Percentiles rank a stretch among this genome's conserved stretches.
Evolutionary conservation across 2,113 vertebrate species (phyloP).

Genomic region (Lepus americanus): DNA sequence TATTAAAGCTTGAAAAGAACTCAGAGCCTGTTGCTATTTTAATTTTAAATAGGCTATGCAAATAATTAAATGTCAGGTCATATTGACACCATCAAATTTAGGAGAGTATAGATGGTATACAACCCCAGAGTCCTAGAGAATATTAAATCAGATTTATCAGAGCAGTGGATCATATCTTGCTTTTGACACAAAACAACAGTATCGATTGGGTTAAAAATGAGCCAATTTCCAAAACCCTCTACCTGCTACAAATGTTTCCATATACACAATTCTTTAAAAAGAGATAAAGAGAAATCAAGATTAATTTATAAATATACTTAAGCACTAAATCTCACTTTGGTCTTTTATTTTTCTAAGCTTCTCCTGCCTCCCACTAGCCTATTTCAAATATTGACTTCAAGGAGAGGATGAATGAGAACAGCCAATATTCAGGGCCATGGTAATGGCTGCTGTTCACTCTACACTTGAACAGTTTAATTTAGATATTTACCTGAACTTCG

Average conservation of each 20-base stretch:
- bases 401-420: slow-evolving; percentile 68
- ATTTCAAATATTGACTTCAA: slow-evolving; percentile 71
- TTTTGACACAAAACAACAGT: slow-evolving; percentile 73
- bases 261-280: slow-evolving; percentile 77
- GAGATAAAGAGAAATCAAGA: slow-evolving; percentile 58
- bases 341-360: slow-evolving; percentile 54
- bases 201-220: slow-evolving; percentile 76
- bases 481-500: slow-evolving; percentile 41
- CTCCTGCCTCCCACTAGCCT: slow-evolving; percentile 18
- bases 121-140: slow-evolving; percentile 17
- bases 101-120: slow-evolving; percentile 65
- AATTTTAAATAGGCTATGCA: slow-evolving; percentile 74
- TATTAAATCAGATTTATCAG: slow-evolving; percentile 76
- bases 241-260: slow-evolving; percentile 63
- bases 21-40: slow-evolving; percentile 72
- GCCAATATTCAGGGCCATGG: slow-evolving; percentile 42
- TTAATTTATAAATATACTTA: slow-evolving; percentile 70
- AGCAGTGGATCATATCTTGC: slow-evolving; percentile 43
- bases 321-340: slow-evolving; percentile 51
- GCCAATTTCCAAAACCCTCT: slow-evolving; percentile 64
- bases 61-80: slow-evolving; percentile 78
- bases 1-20: slow-evolving; percentile 79
- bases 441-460: background rate
- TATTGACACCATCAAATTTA: slow-evolving; percentile 73
- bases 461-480: slow-evolving; percentile 42